Conservation (phyloP, 2,113 vertebrate genomes). For the Anolis carolinensis region DNA sequence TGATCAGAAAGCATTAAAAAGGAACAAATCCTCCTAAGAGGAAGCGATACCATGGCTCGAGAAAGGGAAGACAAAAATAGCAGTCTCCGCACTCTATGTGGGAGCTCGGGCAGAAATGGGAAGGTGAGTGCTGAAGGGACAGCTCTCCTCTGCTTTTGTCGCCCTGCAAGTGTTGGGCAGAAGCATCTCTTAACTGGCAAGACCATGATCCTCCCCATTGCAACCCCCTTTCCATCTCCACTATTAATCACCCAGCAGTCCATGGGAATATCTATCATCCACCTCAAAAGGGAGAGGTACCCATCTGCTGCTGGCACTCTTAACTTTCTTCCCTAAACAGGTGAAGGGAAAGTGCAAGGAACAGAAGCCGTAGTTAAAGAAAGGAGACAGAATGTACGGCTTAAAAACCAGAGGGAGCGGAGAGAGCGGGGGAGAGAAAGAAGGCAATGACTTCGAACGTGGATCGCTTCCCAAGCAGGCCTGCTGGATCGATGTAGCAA, state of each 20-base stretch:
- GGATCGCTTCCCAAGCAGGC: constrained; percentile 74
- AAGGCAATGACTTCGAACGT: constrained; percentile 64
- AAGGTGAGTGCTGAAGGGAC: constrained; percentile 32
- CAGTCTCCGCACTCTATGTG: neutral
- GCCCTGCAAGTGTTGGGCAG: neutral
- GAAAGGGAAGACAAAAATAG: constrained; percentile 23
- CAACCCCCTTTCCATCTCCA: neutral
- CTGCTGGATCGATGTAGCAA: constrained; percentile 56
- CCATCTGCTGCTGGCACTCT: neutral
- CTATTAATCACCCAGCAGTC: constrained; percentile 33
- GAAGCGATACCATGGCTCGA: constrained; percentile 22
- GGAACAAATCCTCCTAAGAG: constrained; percentile 38
- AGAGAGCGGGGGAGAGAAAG: constrained; percentile 40
- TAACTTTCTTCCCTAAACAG: constrained; percentile 2
- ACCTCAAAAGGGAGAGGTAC: neutral
- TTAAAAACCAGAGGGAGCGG: constrained; percentile 51
- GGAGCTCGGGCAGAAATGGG: constrained; percentile 31
- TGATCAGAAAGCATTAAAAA: constrained; percentile 45
- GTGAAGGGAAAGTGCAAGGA: constrained; percentile 18
- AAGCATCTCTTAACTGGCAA: neutral
- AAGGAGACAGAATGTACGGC: constrained; percentile 35
- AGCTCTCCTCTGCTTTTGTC: neutral
- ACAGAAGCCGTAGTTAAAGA: constrained; percentile 19
- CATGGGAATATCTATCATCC: constrained; percentile 11
- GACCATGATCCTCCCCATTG: neutral